These are phyloP conservation scores for Ptiloglossa arizonensis DNA, from an alignment of 1,140 invertebrate species.

Conservation along the genomic window DNA sequence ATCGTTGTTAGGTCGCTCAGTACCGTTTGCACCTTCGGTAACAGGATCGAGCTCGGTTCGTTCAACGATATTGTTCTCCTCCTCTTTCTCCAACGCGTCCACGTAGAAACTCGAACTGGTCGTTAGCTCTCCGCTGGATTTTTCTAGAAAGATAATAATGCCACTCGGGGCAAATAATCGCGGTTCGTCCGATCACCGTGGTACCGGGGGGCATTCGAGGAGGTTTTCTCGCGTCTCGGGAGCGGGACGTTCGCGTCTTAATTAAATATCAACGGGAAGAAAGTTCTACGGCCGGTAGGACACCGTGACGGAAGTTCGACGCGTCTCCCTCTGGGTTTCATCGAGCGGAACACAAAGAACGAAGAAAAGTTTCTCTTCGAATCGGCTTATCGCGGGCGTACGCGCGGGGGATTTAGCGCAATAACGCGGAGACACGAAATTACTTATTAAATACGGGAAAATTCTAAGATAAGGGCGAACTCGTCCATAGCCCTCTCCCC, in stretches of 20 bases:
- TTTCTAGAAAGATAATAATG: too few species aligned
- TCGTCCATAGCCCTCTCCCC: too few species aligned
- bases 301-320: neutral
- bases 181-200: neutral
- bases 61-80: neutral
- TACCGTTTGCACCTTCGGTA: too few species aligned
- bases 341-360: neutral
- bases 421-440: slow-evolving; percentile 5
- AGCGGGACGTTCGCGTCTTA: neutral
- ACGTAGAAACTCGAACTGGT: neutral
- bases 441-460: slow-evolving; percentile 52
- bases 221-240: neutral
- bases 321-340: neutral
- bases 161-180: neutral
- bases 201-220: neutral
- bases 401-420: neutral
- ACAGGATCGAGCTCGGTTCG: too few species aligned
- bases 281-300: neutral
- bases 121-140: too few species aligned
- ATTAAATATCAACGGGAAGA: neutral
- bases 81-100: too few species aligned
- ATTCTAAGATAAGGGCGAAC: slow-evolving; percentile 1
- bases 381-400: slow-evolving; percentile 29
- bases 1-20: too few species aligned
- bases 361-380: slow-evolving; percentile 21